Conservation (phyloP, 92 coral and sea anemone genomes). For the Phenganax subtilis region DNA sequence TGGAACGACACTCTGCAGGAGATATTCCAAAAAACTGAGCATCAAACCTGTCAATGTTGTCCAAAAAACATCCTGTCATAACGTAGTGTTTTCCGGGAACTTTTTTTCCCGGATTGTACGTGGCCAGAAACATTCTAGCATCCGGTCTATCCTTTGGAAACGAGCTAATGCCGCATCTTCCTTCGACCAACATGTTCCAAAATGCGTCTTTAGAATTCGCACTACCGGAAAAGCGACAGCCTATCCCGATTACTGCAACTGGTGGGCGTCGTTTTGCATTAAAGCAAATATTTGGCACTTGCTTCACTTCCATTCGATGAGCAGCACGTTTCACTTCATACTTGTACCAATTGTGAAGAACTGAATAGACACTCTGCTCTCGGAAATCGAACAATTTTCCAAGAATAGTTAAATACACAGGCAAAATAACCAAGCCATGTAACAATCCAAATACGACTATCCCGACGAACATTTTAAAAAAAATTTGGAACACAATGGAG, state of each 20-base stretch:
- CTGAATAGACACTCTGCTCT: background rate
- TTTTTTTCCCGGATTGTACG: constrained; percentile 26
- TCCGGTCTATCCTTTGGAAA: constrained; percentile 66
- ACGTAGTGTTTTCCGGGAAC: constrained; percentile 59
- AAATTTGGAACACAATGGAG: constrained; percentile 33
- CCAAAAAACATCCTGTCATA: constrained; percentile 60
- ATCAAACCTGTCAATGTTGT: constrained; percentile 62
- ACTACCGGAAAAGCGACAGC: background rate
- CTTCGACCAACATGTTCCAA: constrained; percentile 49
- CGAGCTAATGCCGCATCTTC: constrained; percentile 50
- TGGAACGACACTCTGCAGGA: constrained; percentile 62
- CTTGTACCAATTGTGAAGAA: constrained; percentile 13
- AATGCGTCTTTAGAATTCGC: background rate
- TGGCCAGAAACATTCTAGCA: constrained; percentile 4
- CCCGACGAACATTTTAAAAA: constrained; percentile 41
- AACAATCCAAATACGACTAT: constrained; percentile 36
- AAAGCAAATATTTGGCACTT: no score
- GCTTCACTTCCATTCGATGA: no score
- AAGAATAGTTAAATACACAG: constrained; percentile 25
- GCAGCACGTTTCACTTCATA: background rate
- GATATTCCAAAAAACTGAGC: constrained; percentile 67
- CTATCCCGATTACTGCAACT: background rate
- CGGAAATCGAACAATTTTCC: constrained; percentile 37
- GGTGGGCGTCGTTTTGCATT: background rate
- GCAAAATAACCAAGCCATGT: constrained; percentile 41